Percentiles rank a stretch among this genome's conserved stretches.
These are phyloP conservation scores for Triops cancriformis DNA, from an alignment of 1,140 invertebrate species.

Conservation along the genomic window DNA sequence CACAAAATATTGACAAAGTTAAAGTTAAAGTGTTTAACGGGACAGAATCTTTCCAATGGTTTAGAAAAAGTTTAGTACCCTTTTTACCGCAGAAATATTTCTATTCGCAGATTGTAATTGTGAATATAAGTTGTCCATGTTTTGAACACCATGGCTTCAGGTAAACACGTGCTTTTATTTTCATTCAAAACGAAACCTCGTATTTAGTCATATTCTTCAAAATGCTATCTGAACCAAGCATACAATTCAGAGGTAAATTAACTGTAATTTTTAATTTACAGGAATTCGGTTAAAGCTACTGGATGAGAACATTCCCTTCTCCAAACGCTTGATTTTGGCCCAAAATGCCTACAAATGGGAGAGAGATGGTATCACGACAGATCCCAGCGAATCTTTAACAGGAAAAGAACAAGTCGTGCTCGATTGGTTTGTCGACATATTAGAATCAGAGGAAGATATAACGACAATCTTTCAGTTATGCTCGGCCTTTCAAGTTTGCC, in stretches of 20 bases:
- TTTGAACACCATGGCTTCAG: background rate
- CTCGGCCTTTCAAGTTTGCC: background rate
- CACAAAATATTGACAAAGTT: too few species aligned
- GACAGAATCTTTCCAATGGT: too few species aligned
- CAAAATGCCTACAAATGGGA: conserved; percentile 6
- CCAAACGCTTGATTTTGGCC: background rate
- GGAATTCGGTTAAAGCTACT: background rate
- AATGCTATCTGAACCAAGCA: background rate
- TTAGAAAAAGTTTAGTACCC: too few species aligned
- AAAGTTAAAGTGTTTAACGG: too few species aligned
- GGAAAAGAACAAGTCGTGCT: background rate
- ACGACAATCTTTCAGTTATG: background rate
- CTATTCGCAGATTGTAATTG: background rate
- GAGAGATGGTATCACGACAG: background rate
- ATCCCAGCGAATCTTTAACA: background rate
- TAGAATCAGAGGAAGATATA: background rate
- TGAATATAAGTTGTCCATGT: background rate
- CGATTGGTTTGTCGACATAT: background rate
- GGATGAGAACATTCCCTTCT: background rate
- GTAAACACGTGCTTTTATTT: conserved; percentile 2
- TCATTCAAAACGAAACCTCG: background rate
- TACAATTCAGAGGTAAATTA: background rate
- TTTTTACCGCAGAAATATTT: too few species aligned
- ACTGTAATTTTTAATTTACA: background rate
- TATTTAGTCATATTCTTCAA: background rate